phyloP scores from a whole-genome alignment of 2,797 vertebrate species.

The Macropus fuliginosus region DNA sequence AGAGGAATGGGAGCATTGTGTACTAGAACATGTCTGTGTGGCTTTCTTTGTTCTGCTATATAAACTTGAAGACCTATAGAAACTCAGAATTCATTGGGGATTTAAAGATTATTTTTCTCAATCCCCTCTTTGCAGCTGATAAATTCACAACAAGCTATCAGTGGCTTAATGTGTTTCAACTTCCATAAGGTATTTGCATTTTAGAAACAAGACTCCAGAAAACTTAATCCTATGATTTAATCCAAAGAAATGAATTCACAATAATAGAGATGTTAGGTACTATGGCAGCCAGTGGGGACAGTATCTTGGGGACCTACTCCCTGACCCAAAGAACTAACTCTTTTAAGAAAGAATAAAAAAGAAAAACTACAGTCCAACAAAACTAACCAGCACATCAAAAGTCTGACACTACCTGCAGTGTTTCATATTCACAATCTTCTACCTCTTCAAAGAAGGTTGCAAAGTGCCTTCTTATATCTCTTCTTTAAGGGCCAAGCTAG shows the following conservation, averaged over 20 bases:
- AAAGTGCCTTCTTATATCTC: background rate
- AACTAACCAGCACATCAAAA: background rate
- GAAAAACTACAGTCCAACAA: background rate
- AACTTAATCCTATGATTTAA: slow-evolving; percentile 54
- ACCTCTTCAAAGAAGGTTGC: background rate
- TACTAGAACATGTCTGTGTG: too few species aligned
- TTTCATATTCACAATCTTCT: background rate
- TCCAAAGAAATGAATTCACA: slow-evolving; percentile 59
- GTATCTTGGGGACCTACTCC: background rate
- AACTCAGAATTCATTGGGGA: background rate
- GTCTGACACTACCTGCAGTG: background rate
- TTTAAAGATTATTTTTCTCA: background rate
- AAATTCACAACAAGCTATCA: slow-evolving; percentile 23
- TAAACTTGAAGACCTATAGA: background rate
- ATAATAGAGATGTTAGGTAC: slow-evolving; percentile 52
- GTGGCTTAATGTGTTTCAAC: slow-evolving; percentile 6
- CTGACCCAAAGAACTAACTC: background rate
- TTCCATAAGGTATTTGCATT: slow-evolving; percentile 52
- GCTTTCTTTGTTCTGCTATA: background rate
- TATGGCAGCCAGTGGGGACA: slow-evolving; percentile 47
- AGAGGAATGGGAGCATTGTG: too few species aligned
- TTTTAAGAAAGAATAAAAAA: background rate
- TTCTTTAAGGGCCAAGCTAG: background rate
- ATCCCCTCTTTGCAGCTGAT: background rate
- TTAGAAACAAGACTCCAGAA: slow-evolving; percentile 52